Evolutionary conservation across 92 coral and sea anemone species (phyloP).

Genomic region (Epizoanthus ramosus): DNA sequence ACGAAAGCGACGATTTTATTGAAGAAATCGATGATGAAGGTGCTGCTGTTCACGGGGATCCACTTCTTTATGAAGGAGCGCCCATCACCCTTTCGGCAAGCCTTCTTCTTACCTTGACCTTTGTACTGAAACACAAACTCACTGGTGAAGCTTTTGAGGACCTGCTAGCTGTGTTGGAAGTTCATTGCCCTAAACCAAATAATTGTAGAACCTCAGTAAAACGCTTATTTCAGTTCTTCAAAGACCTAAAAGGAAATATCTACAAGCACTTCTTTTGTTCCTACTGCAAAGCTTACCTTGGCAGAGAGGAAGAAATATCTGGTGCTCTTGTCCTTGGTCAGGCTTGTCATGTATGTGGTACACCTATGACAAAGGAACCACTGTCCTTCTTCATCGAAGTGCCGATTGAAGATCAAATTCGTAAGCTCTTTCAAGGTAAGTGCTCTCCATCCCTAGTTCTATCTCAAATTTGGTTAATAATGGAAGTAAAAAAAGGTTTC

Average conservation of each 20-base stretch:
- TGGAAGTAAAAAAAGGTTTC: too few species aligned
- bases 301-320: slow-evolving; percentile 38
- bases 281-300: slow-evolving; percentile 60
- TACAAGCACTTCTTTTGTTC: slow-evolving; percentile 51
- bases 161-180: slow-evolving; percentile 59
- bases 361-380: neutral
- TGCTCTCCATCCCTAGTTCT: too few species aligned
- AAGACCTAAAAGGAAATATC: slow-evolving; percentile 53
- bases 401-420: slow-evolving; percentile 55
- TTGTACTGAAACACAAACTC: slow-evolving; percentile 60
- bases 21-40: neutral
- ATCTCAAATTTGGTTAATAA: too few species aligned
- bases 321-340: slow-evolving; percentile 4
- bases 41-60: neutral
- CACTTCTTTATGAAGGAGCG: slow-evolving; percentile 53
- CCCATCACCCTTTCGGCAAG: slow-evolving; percentile 58
- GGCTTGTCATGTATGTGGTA: slow-evolving; percentile 56
- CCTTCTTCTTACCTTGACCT: slow-evolving; percentile 52
- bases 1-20: neutral
- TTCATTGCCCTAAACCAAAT: slow-evolving; percentile 66
- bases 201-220: slow-evolving; percentile 59
- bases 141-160: slow-evolving; percentile 64
- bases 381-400: slow-evolving; percentile 60
- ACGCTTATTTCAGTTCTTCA: slow-evolving; percentile 44
- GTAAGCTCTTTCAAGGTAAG: slow-evolving; percentile 55